Evolutionary conservation across 2,888 invertebrate genomes (phyloP).

Genomic region (Pollenia griseotomentosa): DNA sequence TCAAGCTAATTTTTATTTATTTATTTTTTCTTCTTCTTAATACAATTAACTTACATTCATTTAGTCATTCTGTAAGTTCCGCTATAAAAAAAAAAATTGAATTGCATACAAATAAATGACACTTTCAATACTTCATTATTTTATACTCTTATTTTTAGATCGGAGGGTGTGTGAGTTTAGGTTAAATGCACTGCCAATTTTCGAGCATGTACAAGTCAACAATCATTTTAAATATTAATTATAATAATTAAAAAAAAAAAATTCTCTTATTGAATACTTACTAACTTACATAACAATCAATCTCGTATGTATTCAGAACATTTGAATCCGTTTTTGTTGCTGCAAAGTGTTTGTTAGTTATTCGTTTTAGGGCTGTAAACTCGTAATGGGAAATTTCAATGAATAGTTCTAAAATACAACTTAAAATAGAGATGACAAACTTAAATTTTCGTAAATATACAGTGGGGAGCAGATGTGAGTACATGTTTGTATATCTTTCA

Average conservation of each 20-base stretch:
- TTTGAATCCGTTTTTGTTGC: conserved; percentile 37
- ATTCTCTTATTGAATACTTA: conserved; percentile 35
- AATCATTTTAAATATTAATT: conserved; percentile 48
- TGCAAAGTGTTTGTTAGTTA: conserved; percentile 11
- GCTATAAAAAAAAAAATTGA: conserved; percentile 46
- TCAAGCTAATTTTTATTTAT: conserved; percentile 45
- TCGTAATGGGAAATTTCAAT: not conserved
- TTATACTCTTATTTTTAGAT: conserved; percentile 40
- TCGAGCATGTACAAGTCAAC: conserved; percentile 16
- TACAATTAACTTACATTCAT: conserved; percentile 21
- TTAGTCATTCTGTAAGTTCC: conserved; percentile 59
- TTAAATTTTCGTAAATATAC: too few species aligned
- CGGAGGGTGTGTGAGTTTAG: conserved; percentile 58
- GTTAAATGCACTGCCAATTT: conserved; percentile 35
- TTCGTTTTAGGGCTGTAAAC: conserved; percentile 6
- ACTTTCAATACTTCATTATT: conserved; percentile 24
- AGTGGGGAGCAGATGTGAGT: too few species aligned
- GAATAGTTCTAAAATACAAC: too few species aligned
- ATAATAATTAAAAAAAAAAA: conserved; percentile 39
- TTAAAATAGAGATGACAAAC: too few species aligned
- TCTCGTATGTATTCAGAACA: conserved; percentile 17
- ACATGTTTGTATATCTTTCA: too few species aligned
- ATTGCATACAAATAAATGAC: conserved; percentile 28
- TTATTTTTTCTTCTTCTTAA: conserved; percentile 8
- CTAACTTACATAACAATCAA: conserved; percentile 16